These are phyloP conservation scores for Apotomis turbidana DNA, from an alignment of 2,888 invertebrate species.

Conservation along the genomic window DNA sequence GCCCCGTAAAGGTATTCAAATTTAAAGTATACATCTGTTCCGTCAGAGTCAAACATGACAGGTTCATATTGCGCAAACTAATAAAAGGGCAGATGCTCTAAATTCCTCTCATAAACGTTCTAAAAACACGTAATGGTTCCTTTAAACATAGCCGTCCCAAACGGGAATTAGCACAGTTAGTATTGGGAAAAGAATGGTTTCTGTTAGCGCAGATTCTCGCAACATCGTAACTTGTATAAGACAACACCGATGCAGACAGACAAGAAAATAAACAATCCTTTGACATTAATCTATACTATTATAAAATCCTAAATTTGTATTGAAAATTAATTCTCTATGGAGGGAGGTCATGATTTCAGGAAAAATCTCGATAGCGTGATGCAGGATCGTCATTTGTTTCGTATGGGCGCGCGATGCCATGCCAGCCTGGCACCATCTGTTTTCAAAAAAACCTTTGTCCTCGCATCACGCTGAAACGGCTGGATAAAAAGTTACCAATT, in stretches of 20 bases:
- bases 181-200: conserved; percentile 17
- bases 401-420: no score
- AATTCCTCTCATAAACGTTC: conserved; percentile 59
- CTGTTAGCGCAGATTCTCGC: conserved; percentile 3
- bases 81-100: conserved; percentile 59
- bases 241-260: not conserved
- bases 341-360: no score
- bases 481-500: no score
- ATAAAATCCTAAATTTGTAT: no score
- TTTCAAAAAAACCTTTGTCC: no score
- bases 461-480: no score
- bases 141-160: conserved; percentile 42
- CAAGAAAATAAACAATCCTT: no score
- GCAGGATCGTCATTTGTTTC: no score
- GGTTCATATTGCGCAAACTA: conserved; percentile 57
- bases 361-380: no score
- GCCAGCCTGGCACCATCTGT: no score
- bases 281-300: no score
- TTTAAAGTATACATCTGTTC: conserved; percentile 69
- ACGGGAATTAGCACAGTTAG: conserved; percentile 65
- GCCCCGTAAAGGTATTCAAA: conserved; percentile 56
- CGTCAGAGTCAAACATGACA: conserved; percentile 59
- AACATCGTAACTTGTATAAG: conserved; percentile 3
- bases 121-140: conserved; percentile 51
- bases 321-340: no score